Percentiles rank a stretch among this genome's conserved stretches.
These are phyloP conservation scores for Hetaerina americana DNA, from an alignment of 1,140 invertebrate genomes.

Conservation along the genomic window DNA sequence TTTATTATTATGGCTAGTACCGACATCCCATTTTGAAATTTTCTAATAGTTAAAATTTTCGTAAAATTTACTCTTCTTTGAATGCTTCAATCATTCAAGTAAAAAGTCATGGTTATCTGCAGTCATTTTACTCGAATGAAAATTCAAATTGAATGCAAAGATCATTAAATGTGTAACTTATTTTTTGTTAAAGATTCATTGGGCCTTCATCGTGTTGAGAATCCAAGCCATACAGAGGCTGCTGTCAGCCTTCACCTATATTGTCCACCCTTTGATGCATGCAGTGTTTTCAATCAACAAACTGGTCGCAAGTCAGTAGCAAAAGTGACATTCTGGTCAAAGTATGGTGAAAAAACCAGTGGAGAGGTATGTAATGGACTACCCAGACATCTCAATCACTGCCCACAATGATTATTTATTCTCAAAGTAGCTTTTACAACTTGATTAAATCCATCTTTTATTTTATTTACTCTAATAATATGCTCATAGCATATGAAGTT, in stretches of 20 bases:
- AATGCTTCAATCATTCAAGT: too few relatives aligned
- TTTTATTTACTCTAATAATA: not conserved
- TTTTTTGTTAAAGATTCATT: slow-evolving; percentile 56
- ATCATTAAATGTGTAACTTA: too few relatives aligned
- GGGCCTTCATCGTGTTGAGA: slow-evolving; percentile 92
- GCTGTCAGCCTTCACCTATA: slow-evolving; percentile 93
- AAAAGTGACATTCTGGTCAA: slow-evolving; percentile 83
- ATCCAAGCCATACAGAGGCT: slow-evolving; percentile 72
- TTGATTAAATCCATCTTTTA: not conserved
- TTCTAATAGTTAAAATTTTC: too few relatives aligned
- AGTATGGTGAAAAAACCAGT: slow-evolving; percentile 52
- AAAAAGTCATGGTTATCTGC: too few relatives aligned
- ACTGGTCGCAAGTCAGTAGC: slow-evolving; percentile 60
- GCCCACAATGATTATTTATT: not conserved
- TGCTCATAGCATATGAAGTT: not conserved
- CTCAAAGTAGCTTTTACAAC: not conserved
- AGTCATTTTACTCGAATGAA: too few relatives aligned
- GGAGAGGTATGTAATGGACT: not conserved
- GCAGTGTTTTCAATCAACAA: slow-evolving; percentile 80
- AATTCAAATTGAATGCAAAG: too few relatives aligned
- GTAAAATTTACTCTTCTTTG: too few relatives aligned
- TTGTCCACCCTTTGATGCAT: slow-evolving; percentile 82
- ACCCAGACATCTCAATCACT: not conserved
- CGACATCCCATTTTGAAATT: too few relatives aligned
- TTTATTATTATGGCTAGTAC: too few relatives aligned